A percentile compares a stretch with the other conserved stretches of the same genome.
These are phyloP conservation scores for Astur gentilis DNA, from an alignment of 2,113 vertebrate genomes.

Conservation along the genomic window DNA sequence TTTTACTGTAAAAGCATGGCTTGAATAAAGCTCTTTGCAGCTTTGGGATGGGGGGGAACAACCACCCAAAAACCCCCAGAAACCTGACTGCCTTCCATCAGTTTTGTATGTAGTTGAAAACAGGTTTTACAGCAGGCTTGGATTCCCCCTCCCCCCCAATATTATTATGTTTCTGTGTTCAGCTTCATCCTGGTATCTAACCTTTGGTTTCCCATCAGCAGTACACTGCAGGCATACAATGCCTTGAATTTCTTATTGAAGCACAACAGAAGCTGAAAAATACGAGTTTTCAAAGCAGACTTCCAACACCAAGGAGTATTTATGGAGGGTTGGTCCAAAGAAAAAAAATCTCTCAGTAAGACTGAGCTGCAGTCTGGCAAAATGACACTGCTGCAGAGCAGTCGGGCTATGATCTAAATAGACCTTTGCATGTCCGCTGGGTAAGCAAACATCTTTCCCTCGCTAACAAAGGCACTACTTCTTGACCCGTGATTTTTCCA, in stretches of 20 bases:
- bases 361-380: not conserved
- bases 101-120: not conserved
- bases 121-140: not conserved
- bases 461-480: not conserved
- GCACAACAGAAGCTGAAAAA: not conserved
- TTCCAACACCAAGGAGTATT: not conserved
- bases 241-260: not conserved
- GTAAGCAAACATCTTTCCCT: not conserved
- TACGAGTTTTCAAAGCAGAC: not conserved
- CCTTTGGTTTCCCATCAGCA: constrained; percentile 16
- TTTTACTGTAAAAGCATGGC: not conserved
- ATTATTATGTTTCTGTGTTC: not conserved
- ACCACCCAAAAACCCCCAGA: not conserved
- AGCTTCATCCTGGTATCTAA: not conserved
- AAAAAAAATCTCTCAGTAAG: not conserved
- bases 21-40: not conserved
- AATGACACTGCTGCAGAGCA: not conserved
- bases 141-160: not conserved
- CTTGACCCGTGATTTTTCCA: not conserved
- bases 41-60: no score
- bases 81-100: rapidly evolving
- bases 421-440: not conserved
- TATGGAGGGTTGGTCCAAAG: not conserved
- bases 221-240: not conserved
- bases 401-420: not conserved